phyloP scores from a whole-genome alignment of 2,797 vertebrate species.

The Siniperca scherzeri region DNA sequence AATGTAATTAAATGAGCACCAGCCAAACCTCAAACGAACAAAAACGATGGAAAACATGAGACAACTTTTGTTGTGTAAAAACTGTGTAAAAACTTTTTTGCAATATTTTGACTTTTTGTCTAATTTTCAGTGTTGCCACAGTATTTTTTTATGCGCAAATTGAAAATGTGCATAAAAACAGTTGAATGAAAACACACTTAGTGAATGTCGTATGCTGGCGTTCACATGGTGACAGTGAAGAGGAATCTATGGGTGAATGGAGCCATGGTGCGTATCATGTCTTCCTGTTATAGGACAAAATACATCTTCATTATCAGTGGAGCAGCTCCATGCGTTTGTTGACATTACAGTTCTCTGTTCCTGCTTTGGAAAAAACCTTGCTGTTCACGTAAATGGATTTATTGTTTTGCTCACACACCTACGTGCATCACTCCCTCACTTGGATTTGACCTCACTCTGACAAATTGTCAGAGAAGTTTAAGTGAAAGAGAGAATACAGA shows the following conservation, averaged over 20 bases:
- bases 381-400: neutral
- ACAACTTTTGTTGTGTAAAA: neutral
- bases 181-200: neutral
- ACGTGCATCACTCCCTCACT: neutral
- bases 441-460: neutral
- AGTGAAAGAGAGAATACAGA: conserved; percentile 7
- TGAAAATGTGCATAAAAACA: neutral
- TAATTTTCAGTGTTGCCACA: too few species aligned
- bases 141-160: neutral
- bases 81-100: neutral
- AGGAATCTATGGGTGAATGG: neutral
- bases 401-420: conserved; percentile 19
- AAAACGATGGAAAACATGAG: neutral
- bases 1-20: neutral
- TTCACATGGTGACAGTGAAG: neutral
- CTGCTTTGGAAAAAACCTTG: neutral
- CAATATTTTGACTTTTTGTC: neutral
- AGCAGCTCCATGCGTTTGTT: conserved; percentile 17
- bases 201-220: neutral
- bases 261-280: neutral
- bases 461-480: conserved; percentile 7
- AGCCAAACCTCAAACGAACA: neutral
- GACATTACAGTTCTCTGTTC: conserved; percentile 3
- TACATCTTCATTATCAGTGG: neutral
- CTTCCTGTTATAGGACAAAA: neutral